Base-by-base conservation (phyloP, 2,113 vertebrate species). In the Mesitornis unicolor region DNA sequence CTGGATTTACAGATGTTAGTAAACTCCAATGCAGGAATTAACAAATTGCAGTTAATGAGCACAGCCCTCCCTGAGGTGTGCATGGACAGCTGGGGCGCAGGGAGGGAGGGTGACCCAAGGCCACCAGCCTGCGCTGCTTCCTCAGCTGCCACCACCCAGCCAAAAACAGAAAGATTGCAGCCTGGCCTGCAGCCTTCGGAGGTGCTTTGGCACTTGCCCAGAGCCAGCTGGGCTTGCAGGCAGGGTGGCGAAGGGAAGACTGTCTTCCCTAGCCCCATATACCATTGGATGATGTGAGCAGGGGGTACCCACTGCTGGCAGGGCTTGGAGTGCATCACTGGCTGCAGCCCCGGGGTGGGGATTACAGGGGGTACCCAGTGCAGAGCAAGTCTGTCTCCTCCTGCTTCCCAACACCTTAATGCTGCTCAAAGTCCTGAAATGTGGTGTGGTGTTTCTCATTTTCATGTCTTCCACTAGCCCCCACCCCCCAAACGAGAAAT, bases 11-110 rank as follows among this genome's bases (percentile, higher is more conserved):
- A 77, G 83, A 25, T 96, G 95, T 96, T 97, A 95, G 95, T 96
- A 95, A 97, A 93, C 96, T 95, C 86, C 86, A 7, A 90, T 7
- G 38, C 94, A 94, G 90, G 94, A 95, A 93, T 93, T 93, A 95
- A 88, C 90, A 96, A 94, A 95, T 61, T 65, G 45, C 42, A 80
- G 80, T 24, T 95, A 92, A 94, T 74, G 68, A 90, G 92, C 54
- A 11, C 71, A 43, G 92, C 85, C 38, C 47, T 93, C 48, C 65
- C 61, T 10, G 16, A 50, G 73, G 73, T 89, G 93, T 1, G 69
- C 25, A 0, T 2, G 65, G 91, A 54, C 60, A 75, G 73, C 50
- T 2, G 26, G 60, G 67, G 25, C 3, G 48, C 59, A 6, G 80
- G 50, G 64, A 87, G 17, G 71, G 51, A 64, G 48, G 36, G 38